Evolutionary conservation across 2,888 invertebrate species (phyloP), one percentile per base, ranked within the genome.

Genomic region (Halictus quadricinctus): DNA sequence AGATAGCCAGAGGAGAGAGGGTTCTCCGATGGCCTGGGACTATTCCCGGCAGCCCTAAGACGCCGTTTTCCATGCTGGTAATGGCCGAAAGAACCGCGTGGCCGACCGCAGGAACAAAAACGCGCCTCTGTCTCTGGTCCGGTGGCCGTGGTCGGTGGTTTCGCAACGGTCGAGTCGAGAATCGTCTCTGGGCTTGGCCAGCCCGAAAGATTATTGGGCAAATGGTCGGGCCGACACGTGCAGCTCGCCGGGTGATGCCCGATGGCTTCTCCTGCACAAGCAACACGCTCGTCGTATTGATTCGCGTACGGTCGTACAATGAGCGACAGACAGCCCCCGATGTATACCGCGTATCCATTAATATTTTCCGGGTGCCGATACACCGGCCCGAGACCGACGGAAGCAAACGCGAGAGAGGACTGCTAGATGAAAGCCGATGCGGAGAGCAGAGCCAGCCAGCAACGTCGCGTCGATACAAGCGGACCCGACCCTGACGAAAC

Each of bases 241-340:
- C 48, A 77, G 43, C 64, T n/a, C 64, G 64, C 29, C 29, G 15
- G 72, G 18, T 72, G 66, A 46, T 70, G 60, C 25, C 54, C 80
- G 80, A 70, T 50, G 72, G 69, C 25, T 18, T 69, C 50, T 77
- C 77, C 72, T 81, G 58, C 69, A 73, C 58, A 58, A 78, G 72
- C 78, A 76, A 76, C 76, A 73, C 69, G 54, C 50, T 25, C 72
- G 83, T 64, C 87, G 82, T 92, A 92, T 92, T 90, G 92, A 92
- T 92, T 92, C 90, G 89, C 83, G 87, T 87, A 87, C 48, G 87
- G 84, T n/a, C 88, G 89, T 84, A 91, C 89, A 91, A 91, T 90
- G 88, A 90, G 85, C 88, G 89, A 87, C 90, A 88, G 88, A 77
- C 77, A 69, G 25, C n/a, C 50, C 76, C 87, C 81, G 79, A 77